Conservation (phyloP, 2,797 vertebrate genomes). For the Liparis tanakae region DNA sequence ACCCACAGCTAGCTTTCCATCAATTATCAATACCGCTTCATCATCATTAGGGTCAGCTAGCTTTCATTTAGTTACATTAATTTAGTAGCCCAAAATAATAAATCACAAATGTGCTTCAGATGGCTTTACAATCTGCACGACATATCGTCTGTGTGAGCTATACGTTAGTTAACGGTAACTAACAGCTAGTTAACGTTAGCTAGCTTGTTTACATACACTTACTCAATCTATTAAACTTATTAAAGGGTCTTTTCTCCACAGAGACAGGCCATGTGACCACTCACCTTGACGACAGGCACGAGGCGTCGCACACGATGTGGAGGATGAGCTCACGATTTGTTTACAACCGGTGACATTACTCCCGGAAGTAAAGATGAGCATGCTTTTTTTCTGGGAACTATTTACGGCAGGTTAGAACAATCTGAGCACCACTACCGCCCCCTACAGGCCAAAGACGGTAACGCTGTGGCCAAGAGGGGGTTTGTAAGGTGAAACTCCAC, state of each 20-base stretch:
- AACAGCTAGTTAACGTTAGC: neutral
- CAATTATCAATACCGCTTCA: too few relatives aligned
- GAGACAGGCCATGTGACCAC: neutral
- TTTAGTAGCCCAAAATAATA: neutral
- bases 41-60: conserved; percentile 16
- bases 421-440: neutral
- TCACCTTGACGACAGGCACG: neutral
- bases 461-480: neutral
- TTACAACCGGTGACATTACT: conserved; percentile 3
- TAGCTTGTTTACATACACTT: neutral
- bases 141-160: neutral
- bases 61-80: neutral
- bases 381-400: conserved; percentile 7
- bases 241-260: neutral
- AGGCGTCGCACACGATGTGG: accelerated
- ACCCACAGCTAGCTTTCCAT: neutral
- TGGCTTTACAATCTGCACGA: neutral
- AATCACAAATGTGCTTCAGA: neutral
- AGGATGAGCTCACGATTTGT: neutral
- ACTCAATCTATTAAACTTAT: accelerated
- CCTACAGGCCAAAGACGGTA: conserved; percentile 9
- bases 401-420: neutral
- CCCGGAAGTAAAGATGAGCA: too few relatives aligned
- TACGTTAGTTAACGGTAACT: too few relatives aligned
- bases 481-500: neutral